Percentiles rank a stretch among this genome's conserved stretches.
These are phyloP conservation scores for Melanostigma gelatinosum DNA, from an alignment of 2,113 vertebrate species.

Conservation along the genomic window DNA sequence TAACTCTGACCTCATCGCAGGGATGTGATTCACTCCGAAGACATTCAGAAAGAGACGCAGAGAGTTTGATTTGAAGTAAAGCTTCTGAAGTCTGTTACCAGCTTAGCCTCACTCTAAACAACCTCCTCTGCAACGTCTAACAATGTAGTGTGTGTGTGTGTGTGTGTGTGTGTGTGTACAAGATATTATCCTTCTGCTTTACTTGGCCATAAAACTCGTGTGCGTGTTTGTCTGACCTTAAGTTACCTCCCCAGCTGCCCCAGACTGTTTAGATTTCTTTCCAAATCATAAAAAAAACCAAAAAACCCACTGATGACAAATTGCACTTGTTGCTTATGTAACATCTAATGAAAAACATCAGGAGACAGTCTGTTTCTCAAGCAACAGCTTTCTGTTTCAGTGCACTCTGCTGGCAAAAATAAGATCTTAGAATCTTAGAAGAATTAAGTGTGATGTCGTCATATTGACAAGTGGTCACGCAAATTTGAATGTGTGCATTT, in stretches of 20 bases:
- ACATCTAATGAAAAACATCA: slow-evolving; percentile 37
- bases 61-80: slow-evolving; percentile 21
- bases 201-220: slow-evolving; percentile 16
- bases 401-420: slow-evolving; percentile 3
- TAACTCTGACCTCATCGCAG: slow-evolving; percentile 48
- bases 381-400: not conserved
- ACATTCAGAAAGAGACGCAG: slow-evolving; percentile 38
- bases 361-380: slow-evolving; percentile 18
- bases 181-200: slow-evolving; percentile 2
- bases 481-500: not conserved
- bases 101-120: slow-evolving; percentile 48
- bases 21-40: slow-evolving; percentile 64
- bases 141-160: not conserved
- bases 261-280: slow-evolving; percentile 20
- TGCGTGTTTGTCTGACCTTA: slow-evolving; percentile 44
- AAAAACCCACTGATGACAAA: slow-evolving; percentile 11
- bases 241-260: slow-evolving; percentile 47
- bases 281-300: slow-evolving; percentile 40
- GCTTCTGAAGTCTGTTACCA: slow-evolving; percentile 38
- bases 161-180: not conserved
- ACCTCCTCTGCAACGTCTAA: not conserved
- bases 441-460: not conserved
- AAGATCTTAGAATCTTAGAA: not conserved
- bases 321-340: slow-evolving; percentile 29
- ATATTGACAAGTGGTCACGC: not conserved